Evolutionary conservation across 2,113 vertebrate genomes (phyloP), one percentile per base, ranked within the genome.

Genomic region (Alosa alosa): DNA sequence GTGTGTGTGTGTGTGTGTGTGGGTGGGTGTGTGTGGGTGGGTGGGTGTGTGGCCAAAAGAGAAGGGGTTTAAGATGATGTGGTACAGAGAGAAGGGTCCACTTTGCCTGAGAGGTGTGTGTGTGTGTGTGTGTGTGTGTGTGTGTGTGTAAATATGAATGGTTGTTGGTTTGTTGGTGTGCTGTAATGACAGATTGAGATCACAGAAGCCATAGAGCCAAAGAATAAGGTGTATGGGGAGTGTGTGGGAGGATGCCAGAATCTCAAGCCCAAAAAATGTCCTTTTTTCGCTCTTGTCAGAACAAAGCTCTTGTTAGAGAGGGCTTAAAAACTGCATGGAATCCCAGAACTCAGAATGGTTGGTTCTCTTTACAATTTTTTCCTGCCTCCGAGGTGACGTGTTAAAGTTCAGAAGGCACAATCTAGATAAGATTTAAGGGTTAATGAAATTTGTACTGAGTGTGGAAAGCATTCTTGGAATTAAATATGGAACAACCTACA

Each of bases 1-100:
- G 11, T 52, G 50, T 52, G 50, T 52, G 50, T 52, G n/a, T 47
- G 55, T 81, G 22, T 86, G 4, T 87, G 91, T 91, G 82, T 46
- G n/a, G n/a, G 84, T 84, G 86, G 60, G 83, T 85, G 82, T 25
- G 41, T 86, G 86, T 90, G 84, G 87, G 87, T 91, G 87, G 90
- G 50, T 55, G 50, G 11, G 50, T 17, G 50, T 55, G 52, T 57
- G 9, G 64, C 9, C 64, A 68, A 68, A 68, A 68, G 25, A 68
- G 64, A 68, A 68, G 64, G 64, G 64, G 64, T 13, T 68, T 68
- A 68, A 68, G 64, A 68, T 68, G 64, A 68, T 25, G 64, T 31
- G 6, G 22, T 15, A 31, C 6, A 68, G 25, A 68, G 25, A 31
- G 7, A 6, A 68, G 64, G 64, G 64, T 25, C 18, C 64, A 25